These are phyloP conservation scores for Zosterops pallidus DNA, from an alignment of 2,113 vertebrate species.

Conservation along the genomic window DNA sequence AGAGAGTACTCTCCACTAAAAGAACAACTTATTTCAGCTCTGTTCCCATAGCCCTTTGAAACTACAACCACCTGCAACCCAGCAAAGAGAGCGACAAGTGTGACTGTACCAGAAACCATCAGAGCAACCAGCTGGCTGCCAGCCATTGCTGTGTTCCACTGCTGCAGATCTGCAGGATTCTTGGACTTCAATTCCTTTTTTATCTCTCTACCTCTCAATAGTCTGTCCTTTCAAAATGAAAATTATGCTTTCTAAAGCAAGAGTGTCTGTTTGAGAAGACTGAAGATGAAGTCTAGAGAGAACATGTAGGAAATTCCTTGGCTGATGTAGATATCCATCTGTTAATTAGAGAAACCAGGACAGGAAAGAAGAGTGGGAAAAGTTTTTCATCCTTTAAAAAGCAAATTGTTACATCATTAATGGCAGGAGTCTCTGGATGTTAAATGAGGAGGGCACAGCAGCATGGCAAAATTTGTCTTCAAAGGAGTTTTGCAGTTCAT, in stretches of 20 bases:
- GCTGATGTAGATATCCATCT: not conserved
- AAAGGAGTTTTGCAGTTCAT: not conserved
- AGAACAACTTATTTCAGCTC: not conserved
- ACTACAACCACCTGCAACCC: slow-evolving; percentile 14
- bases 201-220: not conserved
- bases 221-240: not conserved
- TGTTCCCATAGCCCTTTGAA: not conserved
- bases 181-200: not conserved
- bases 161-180: not conserved
- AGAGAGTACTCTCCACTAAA: not conserved
- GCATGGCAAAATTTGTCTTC: not conserved
- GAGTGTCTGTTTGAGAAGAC: not conserved
- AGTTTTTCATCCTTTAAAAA: not conserved
- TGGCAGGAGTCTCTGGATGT: not conserved
- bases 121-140: not conserved
- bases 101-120: not conserved
- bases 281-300: not conserved
- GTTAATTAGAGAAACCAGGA: not conserved
- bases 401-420: not conserved
- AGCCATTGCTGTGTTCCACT: not conserved
- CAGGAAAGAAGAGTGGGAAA: not conserved
- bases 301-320: not conserved
- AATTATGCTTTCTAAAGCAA: not conserved
- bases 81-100: not conserved
- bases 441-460: not conserved